phyloP scores from a whole-genome alignment of 2,797 vertebrate genomes.

The Parambassis ranga region DNA sequence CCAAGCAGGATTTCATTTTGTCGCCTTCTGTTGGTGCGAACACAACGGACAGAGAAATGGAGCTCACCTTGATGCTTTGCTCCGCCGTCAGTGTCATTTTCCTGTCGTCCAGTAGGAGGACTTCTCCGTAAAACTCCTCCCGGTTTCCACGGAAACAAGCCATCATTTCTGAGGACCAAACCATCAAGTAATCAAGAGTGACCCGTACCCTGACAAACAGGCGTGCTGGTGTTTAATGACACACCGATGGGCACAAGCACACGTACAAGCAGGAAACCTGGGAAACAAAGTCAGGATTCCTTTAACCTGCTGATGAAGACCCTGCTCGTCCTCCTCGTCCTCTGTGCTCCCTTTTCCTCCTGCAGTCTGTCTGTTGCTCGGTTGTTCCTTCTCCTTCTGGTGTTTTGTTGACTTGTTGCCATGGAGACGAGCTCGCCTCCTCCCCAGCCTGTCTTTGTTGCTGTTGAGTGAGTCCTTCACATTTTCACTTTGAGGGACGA shows the following conservation, averaged over 20 bases:
- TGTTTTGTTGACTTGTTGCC: constrained; percentile 27
- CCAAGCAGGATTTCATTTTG: background rate
- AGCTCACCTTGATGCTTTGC: constrained; percentile 24
- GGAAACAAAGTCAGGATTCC: background rate
- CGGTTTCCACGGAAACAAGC: constrained; percentile 44
- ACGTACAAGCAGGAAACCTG: too few relatives aligned
- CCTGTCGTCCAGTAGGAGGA: constrained; percentile 42
- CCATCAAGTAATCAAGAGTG: background rate
- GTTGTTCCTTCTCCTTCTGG: background rate
- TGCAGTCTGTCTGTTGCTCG: background rate
- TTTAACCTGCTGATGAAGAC: background rate
- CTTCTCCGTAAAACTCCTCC: constrained; percentile 43
- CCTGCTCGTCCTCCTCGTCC: background rate
- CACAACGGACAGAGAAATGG: background rate
- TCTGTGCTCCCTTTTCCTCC: background rate
- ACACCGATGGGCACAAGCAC: too few relatives aligned
- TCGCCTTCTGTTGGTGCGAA: too few relatives aligned
- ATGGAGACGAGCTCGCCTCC: background rate
- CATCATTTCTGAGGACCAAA: constrained; percentile 5
- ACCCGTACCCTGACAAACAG: too few relatives aligned
- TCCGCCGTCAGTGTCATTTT: constrained; percentile 10
- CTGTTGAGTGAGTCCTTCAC: too few relatives aligned
- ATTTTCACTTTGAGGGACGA: too few relatives aligned
- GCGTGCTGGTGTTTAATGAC: too few relatives aligned
- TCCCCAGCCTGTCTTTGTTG: background rate